Conservation (phyloP, 2,797 vertebrate genomes). For the Nasua narica region DNA sequence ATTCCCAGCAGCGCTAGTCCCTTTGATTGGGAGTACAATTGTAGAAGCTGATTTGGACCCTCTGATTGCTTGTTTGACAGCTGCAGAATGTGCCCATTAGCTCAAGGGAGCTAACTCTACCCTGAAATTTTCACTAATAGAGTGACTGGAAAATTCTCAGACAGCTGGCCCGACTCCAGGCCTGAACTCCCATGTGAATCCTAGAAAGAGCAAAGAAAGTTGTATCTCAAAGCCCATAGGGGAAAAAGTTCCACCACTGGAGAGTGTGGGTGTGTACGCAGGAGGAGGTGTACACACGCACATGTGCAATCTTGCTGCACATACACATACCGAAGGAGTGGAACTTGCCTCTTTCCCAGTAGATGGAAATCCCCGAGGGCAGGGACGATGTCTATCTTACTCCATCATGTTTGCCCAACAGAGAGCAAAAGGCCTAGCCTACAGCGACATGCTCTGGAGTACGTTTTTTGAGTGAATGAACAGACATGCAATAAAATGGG, state of each 20-base stretch:
- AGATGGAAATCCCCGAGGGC: neutral
- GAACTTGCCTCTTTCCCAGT: neutral
- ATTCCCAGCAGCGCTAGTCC: neutral
- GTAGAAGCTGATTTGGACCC: constrained; percentile 41
- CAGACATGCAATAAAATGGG: neutral
- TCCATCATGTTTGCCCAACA: neutral
- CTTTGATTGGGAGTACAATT: constrained; percentile 40
- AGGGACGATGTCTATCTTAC: neutral
- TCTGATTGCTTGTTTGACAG: constrained; percentile 53
- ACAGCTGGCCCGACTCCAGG: neutral
- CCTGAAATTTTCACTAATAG: constrained; percentile 4
- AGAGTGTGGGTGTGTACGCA: too few relatives aligned
- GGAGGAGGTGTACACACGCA: too few relatives aligned
- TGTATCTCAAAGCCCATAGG: neutral
- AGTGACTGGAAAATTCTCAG: constrained; percentile 21
- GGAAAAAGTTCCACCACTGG: neutral
- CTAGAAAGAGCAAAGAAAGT: neutral
- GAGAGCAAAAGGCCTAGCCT: neutral
- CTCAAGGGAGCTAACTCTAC: neutral
- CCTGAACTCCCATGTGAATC: neutral
- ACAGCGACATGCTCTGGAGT: neutral
- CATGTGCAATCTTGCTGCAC: too few relatives aligned
- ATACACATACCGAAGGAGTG: too few relatives aligned
- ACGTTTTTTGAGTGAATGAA: neutral
- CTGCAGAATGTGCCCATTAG: constrained; percentile 22